Base-by-base conservation (phyloP, 2,888 invertebrate species). In the Leistus spinibarbis region DNA sequence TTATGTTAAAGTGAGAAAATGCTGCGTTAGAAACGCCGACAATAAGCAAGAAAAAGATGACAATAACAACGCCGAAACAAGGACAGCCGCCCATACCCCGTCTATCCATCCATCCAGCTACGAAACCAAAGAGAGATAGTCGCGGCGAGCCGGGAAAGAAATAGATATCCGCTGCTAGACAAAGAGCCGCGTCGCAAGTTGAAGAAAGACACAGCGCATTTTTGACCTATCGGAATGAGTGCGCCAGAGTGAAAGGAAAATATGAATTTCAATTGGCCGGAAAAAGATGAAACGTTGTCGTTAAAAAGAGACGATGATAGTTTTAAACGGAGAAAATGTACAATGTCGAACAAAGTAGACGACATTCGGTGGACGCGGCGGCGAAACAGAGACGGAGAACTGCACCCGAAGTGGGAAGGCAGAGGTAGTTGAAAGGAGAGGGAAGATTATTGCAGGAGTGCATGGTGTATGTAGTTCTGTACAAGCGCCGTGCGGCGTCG, bases 401-500 rank as follows among this genome's bases (percentile, higher is more conserved):
- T 75, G 75, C 75, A 75, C 62, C 40, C 75, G 75, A 68, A 69
- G 75, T 70, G 69, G 78, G 76, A 78, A 78, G 81, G 82, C 81
- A 77, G 78, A 78, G 79, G 79, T 77, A 77, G 79, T 77, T 78
- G 79, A 77, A 79, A 79, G 80, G 80, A 79, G 79, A 80, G 84
- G 84, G 84, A 83, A 84, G 85, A 84, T 75, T 40, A 40, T 40
- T 85, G 86, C 86, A 85, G 69, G 68, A 85, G 85, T 85, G 86
- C 85, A 85, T 85, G 83, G 16, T 71, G 77, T 77, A 76, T 71
- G 77, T 77, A 76, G 76, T 76, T 77, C 69, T 76, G 76, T 76
- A 76, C 84, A 83, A 85, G 84, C 84, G 85, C 85, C 85, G 85
- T 83, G 83, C 84, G 85, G 85, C 84, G 85, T 85, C 85, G 85